phyloP scores from a whole-genome alignment of 1,140 invertebrate genomes.

The Macrosteles quadrilineatus region DNA sequence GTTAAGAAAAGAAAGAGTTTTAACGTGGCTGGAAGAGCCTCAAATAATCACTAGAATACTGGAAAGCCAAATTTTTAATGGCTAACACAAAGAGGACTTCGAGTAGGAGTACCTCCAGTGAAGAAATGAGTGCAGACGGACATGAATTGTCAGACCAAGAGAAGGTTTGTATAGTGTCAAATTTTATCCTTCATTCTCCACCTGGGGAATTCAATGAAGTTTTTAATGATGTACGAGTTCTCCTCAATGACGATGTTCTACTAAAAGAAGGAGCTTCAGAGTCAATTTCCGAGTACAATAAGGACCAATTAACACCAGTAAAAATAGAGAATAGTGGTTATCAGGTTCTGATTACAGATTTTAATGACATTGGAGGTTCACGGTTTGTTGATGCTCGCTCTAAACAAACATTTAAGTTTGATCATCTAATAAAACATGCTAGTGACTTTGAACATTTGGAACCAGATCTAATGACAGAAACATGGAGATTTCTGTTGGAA shows the following conservation, averaged over 20 bases:
- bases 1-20: too few relatives aligned
- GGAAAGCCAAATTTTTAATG: too few relatives aligned
- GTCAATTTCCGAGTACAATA: slow-evolving; percentile 97
- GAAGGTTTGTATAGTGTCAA: slow-evolving; percentile 89
- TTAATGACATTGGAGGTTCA: slow-evolving; percentile 84
- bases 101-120: too few relatives aligned
- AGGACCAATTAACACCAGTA: slow-evolving; percentile 98
- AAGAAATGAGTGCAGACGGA: too few relatives aligned
- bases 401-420: slow-evolving; percentile 94
- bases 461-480: slow-evolving; percentile 74
- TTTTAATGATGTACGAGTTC: slow-evolving; percentile 95
- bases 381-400: slow-evolving; percentile 93
- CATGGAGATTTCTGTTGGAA: slow-evolving; percentile 90
- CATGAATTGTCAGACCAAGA: too few relatives aligned
- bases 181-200: slow-evolving; percentile 97
- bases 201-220: slow-evolving; percentile 99
- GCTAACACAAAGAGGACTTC: too few relatives aligned
- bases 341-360: slow-evolving; percentile 91
- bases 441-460: slow-evolving; percentile 79
- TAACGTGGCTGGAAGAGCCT: too few relatives aligned
- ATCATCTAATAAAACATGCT: slow-evolving; percentile 95
- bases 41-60: too few relatives aligned
- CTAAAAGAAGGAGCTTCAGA: slow-evolving; percentile 91
- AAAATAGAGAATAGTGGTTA: slow-evolving; percentile 84
- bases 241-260: slow-evolving; percentile 94